These are phyloP conservation scores for Ophion ellenae DNA, from an alignment of 2,888 invertebrate genomes.

Conservation along the genomic window DNA sequence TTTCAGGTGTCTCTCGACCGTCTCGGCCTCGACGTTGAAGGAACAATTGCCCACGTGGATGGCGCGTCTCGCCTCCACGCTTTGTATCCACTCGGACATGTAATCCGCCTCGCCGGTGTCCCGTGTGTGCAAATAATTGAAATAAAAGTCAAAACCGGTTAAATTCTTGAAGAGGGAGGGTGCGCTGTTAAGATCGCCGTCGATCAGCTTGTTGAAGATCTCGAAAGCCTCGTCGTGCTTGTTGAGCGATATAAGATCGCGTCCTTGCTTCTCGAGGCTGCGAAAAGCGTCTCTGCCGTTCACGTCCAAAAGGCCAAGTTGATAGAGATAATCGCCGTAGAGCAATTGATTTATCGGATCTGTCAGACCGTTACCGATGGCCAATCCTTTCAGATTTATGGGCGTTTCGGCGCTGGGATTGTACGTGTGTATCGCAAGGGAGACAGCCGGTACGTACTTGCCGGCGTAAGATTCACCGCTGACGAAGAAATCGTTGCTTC, in stretches of 20 bases:
- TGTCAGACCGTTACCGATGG: constrained; percentile 92
- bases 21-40: constrained; percentile 86
- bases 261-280: constrained; percentile 86
- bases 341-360: constrained; percentile 91
- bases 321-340: constrained; percentile 92
- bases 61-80: constrained; percentile 87
- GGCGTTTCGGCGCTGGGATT: constrained; percentile 86
- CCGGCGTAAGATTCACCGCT: constrained; percentile 97
- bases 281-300: constrained; percentile 87
- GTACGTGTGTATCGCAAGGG: constrained; percentile 89
- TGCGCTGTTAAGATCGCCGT: constrained; percentile 87
- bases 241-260: constrained; percentile 86
- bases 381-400: constrained; percentile 89
- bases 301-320: constrained; percentile 89
- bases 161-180: constrained; percentile 89
- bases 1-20: constrained; percentile 90
- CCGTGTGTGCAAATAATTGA: constrained; percentile 88
- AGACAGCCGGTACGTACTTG: constrained; percentile 91
- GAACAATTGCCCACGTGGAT: constrained; percentile 94
- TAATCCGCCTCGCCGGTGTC: constrained; percentile 85
- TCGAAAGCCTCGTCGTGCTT: constrained; percentile 90
- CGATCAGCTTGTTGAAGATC: constrained; percentile 89
- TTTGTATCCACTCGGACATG: constrained; percentile 88
- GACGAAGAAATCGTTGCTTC: constrained; percentile 91
- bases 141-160: constrained; percentile 91